Evolutionary conservation across 2,797 vertebrate species (phyloP).

Genomic region (Acropternis orthonyx): DNA sequence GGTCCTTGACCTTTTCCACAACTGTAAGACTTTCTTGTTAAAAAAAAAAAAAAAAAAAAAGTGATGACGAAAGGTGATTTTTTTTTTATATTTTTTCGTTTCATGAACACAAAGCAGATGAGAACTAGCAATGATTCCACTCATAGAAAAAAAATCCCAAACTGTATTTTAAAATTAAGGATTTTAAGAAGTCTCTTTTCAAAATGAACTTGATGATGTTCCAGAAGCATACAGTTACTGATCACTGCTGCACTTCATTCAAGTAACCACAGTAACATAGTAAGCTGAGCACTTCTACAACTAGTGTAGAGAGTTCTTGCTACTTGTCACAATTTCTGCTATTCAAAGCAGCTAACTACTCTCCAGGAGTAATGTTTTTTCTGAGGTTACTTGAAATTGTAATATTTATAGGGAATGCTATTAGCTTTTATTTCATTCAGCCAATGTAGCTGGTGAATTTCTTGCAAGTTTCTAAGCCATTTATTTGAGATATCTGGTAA

Average conservation of each 20-base stretch:
- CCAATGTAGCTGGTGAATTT: not conserved
- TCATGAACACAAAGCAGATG: not conserved
- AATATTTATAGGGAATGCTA: not conserved
- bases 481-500: not conserved
- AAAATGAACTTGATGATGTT: not conserved
- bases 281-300: not conserved
- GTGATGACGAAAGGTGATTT: not conserved
- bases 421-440: not conserved
- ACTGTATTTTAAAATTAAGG: not conserved
- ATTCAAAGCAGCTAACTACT: not conserved
- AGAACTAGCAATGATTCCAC: not conserved
- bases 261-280: not conserved
- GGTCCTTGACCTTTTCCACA: conserved; percentile 51
- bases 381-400: not conserved
- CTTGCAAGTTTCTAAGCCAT: not conserved
- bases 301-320: not conserved
- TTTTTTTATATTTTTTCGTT: not conserved
- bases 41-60: not conserved
- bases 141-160: not conserved
- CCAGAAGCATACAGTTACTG: not conserved
- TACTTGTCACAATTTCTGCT: not conserved
- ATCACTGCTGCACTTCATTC: not conserved
- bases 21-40: conserved; percentile 3
- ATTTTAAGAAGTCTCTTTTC: not conserved
- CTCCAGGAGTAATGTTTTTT: not conserved